Conservation (phyloP, 2,113 vertebrate species). For the Leptocoma aspasia region DNA sequence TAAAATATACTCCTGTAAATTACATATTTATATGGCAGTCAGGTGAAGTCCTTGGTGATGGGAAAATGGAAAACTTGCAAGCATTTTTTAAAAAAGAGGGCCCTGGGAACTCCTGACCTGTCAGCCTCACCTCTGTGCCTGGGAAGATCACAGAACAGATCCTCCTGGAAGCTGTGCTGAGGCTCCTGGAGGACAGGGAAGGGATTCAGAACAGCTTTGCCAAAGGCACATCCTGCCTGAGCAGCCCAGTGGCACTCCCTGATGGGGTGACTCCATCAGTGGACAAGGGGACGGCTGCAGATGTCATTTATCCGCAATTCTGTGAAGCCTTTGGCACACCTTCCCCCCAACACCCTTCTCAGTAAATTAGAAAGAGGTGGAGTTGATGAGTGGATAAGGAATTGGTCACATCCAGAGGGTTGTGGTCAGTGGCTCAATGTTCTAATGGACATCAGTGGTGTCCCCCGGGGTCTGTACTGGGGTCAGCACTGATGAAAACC, state of each 20-base stretch:
- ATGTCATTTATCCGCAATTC: not conserved
- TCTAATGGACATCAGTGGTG: not conserved
- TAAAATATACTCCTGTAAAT: not conserved
- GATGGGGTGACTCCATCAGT: not conserved
- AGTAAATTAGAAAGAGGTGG: not conserved
- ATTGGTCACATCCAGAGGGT: not conserved
- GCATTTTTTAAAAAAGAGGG: not conserved
- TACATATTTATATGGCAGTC: not conserved
- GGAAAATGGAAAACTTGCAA: not conserved
- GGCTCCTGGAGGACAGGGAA: not conserved
- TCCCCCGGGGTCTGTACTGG: fast-evolving
- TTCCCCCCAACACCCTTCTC: not conserved
- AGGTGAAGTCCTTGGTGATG: not conserved
- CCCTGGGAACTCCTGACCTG: not conserved
- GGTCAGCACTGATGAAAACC: not conserved
- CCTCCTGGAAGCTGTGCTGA: not conserved
- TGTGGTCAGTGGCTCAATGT: too few relatives aligned
- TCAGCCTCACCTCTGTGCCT: not conserved
- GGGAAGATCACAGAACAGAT: not conserved
- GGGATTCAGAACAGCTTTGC: not conserved
- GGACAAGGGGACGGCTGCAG: not conserved
- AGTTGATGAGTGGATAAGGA: not conserved
- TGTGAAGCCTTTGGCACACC: not conserved
- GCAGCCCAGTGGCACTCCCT: not conserved
- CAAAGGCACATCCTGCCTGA: not conserved